Percentiles rank a stretch among this genome's conserved stretches.
Evolutionary conservation across 2,797 vertebrate species (phyloP).

Genomic region (Alectoris magna): DNA sequence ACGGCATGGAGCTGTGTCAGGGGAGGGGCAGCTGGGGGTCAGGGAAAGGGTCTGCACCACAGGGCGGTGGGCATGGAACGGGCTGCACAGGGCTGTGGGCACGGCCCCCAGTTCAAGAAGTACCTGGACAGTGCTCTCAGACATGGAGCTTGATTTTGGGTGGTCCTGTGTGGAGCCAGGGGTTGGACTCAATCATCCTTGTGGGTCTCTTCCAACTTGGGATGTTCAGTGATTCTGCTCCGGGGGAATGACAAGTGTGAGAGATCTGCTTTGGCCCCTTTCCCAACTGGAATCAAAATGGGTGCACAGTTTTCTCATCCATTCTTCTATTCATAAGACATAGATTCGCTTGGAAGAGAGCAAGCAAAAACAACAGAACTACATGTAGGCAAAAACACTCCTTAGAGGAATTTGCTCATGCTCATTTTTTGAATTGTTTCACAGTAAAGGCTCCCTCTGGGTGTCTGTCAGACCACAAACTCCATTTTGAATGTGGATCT

Average conservation of each 20-base stretch:
- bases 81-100: not conserved
- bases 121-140: not conserved
- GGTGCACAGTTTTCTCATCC: not conserved
- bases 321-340: not conserved
- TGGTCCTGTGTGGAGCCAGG: not conserved
- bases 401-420: not conserved
- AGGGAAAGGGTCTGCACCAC: not conserved
- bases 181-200: not conserved
- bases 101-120: not conserved
- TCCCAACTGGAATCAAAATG: not conserved
- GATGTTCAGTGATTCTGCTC: not conserved
- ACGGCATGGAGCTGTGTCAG: too few relatives aligned
- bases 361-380: not conserved
- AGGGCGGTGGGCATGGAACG: not conserved
- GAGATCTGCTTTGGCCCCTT: not conserved
- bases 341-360: not conserved
- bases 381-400: not conserved
- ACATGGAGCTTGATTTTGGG: not conserved
- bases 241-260: not conserved
- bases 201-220: not conserved
- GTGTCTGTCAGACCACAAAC: not conserved
- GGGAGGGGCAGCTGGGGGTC: too few relatives aligned
- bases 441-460: not conserved
- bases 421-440: not conserved
- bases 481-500: not conserved